Evolutionary conservation across 2,888 invertebrate species (phyloP).

Genomic region (Platypus cylindrus): DNA sequence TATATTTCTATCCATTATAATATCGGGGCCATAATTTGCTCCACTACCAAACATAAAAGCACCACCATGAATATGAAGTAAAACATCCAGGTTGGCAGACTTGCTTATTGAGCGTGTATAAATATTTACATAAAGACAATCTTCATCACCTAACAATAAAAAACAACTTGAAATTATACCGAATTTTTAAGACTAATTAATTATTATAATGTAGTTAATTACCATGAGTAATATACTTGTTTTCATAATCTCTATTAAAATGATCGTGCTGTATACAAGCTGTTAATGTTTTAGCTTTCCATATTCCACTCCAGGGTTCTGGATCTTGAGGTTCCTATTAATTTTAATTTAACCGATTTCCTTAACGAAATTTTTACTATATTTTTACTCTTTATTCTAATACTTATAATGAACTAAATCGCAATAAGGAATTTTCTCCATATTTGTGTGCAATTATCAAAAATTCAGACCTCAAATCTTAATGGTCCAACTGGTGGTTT

Average conservation of each 20-base stretch:
- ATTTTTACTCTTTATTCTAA: no score
- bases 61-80: constrained; percentile 55
- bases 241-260: constrained; percentile 14
- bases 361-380: background rate
- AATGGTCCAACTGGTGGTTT: constrained; percentile 17
- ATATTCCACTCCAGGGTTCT: constrained; percentile 50
- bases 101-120: constrained; percentile 40
- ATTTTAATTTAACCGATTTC: background rate
- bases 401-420: no score
- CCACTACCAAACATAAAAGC: constrained; percentile 56
- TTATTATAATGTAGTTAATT: constrained; percentile 4
- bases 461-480: constrained; percentile 18
- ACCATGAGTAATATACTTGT: constrained; percentile 18
- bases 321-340: constrained; percentile 36
- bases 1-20: constrained; percentile 50
- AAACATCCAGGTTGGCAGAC: constrained; percentile 42
- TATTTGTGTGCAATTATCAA: no score
- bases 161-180: no score
- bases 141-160: constrained; percentile 44
- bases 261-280: constrained; percentile 33
- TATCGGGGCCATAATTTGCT: constrained; percentile 40
- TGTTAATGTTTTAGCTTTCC: constrained; percentile 47
- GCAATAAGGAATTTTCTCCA: no score
- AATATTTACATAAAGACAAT: constrained; percentile 54
- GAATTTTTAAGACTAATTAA: background rate